Conservation (phyloP, 2,113 vertebrate species). For the Ammodytes marinus region DNA sequence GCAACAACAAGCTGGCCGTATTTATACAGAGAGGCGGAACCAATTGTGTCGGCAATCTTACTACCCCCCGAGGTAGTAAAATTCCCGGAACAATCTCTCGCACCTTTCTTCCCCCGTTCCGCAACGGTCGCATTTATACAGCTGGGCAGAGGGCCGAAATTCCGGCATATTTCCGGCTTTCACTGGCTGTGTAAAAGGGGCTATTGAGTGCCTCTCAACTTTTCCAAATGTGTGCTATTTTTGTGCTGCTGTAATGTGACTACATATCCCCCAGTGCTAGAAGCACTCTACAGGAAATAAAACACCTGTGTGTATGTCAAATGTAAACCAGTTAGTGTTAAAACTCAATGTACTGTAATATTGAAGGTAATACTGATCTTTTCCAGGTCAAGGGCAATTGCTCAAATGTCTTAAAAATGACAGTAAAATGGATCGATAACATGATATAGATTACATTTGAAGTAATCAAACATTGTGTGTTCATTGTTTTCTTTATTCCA, state of each 20-base stretch:
- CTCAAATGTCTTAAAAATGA: not conserved
- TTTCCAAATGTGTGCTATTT: conserved; percentile 30
- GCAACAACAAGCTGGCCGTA: too few relatives aligned
- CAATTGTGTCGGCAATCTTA: too few relatives aligned
- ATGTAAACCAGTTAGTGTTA: not conserved
- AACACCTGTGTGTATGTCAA: not conserved
- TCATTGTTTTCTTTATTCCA: not conserved
- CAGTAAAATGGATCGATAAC: not conserved
- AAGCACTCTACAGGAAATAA: not conserved
- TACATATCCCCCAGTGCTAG: not conserved
- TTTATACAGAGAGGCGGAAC: too few relatives aligned
- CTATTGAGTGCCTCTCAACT: conserved; percentile 13
- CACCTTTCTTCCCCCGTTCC: too few relatives aligned
- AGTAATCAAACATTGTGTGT: not conserved
- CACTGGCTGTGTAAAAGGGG: too few relatives aligned
- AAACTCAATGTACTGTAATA: not conserved
- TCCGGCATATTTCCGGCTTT: too few relatives aligned
- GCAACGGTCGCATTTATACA: too few relatives aligned
- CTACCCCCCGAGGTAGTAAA: too few relatives aligned
- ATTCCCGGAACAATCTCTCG: too few relatives aligned
- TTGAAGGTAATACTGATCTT: not conserved
- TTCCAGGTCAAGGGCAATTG: not conserved
- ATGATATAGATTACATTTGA: not conserved
- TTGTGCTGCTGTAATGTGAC: conserved; percentile 16
- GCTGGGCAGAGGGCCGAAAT: too few relatives aligned